Evolutionary conservation across 2,113 vertebrate species (phyloP).

Genomic region (Apteryx owenii): DNA sequence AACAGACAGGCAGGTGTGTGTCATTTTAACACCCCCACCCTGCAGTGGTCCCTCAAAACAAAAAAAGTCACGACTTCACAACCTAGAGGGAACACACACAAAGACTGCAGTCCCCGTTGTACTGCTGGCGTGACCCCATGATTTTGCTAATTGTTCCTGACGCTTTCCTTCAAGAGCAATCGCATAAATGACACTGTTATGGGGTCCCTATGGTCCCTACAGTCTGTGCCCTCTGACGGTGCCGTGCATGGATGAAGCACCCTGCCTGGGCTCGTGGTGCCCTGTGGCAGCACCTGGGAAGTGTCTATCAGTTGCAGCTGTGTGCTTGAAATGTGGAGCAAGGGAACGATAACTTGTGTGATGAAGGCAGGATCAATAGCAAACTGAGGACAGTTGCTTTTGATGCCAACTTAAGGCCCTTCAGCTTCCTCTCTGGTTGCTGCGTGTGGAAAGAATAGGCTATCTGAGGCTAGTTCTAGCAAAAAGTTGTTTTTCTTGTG

Average conservation of each 20-base stretch:
- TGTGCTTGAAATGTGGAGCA: not conserved
- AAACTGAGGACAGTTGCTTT: not conserved
- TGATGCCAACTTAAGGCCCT: not conserved
- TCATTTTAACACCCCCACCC: not conserved
- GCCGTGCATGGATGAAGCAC: not conserved
- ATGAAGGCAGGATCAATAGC: not conserved
- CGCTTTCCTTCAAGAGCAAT: not conserved
- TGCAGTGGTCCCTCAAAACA: not conserved
- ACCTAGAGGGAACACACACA: not conserved
- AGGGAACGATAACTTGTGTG: not conserved
- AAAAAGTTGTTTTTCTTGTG: not conserved
- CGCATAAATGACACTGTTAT: not conserved
- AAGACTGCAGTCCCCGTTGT: not conserved
- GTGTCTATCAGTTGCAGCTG: accelerated
- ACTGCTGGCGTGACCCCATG: not conserved
- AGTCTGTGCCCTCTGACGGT: too few species aligned
- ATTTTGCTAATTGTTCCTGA: not conserved
- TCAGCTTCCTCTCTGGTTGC: not conserved
- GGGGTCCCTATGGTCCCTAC: not conserved
- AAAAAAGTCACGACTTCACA: not conserved
- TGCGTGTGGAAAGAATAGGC: not conserved
- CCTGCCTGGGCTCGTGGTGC: not conserved
- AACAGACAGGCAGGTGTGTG: not conserved
- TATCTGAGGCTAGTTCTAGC: not conserved
- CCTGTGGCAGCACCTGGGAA: not conserved